Evolutionary conservation across 2,113 vertebrate species (phyloP).

Genomic region (Silurus glanis): DNA sequence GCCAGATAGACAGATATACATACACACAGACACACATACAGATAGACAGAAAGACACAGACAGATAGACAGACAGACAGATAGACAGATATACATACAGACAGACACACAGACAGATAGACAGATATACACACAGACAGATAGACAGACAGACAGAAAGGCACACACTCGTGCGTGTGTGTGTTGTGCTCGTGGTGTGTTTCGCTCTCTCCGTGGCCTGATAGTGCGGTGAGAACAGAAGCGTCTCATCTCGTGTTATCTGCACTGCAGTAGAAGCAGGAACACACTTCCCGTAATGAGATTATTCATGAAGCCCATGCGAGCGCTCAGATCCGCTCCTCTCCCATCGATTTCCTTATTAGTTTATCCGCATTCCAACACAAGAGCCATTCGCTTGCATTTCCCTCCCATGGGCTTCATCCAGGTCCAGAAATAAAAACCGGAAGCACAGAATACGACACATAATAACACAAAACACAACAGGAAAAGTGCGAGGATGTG

Average conservation of each 20-base stretch:
- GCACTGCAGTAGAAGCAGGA: slow-evolving; percentile 49
- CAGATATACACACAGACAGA: background rate
- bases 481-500: background rate
- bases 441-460: too few species aligned
- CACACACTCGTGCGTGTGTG: background rate
- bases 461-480: too few species aligned
- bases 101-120: background rate
- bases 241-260: slow-evolving; percentile 37
- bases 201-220: background rate
- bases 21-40: too few species aligned
- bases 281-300: slow-evolving; percentile 48
- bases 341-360: slow-evolving; percentile 11
- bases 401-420: background rate
- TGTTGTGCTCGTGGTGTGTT: too few species aligned
- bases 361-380: slow-evolving; percentile 15
- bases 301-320: slow-evolving; percentile 47
- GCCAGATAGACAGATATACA: background rate
- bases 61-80: background rate
- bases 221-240: background rate
- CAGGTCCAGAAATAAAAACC: too few species aligned
- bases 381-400: background rate
- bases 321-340: slow-evolving; percentile 8
- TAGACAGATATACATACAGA: background rate
- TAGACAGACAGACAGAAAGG: background rate
- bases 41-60: background rate